Base-by-base conservation (phyloP, 2,113 vertebrate species). In the Zosterops pallidus region DNA sequence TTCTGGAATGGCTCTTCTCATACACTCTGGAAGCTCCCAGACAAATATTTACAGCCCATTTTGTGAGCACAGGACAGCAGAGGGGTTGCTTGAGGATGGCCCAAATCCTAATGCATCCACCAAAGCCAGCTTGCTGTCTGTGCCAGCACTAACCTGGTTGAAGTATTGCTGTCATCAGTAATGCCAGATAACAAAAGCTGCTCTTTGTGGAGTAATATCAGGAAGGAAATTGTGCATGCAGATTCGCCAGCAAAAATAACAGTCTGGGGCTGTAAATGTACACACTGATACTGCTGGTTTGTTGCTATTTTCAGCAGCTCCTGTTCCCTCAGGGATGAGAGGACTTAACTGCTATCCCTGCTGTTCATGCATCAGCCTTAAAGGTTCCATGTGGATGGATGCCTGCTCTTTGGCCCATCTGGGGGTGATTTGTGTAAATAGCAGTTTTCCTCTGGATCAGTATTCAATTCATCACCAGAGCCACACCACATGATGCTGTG, bases 221-320 rank as follows among this genome's bases (percentile, higher is more conserved):
- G 96, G 83, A 95, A 94, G 91, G 94, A 95, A 97, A 89, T 92
- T 94, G 82, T 94, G 91, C 77, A 55, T 84, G 86, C 53, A 82
- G 83, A 96, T 87, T 84, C 0, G 0, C 72, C 56, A 87, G 86
- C 89, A 86, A 94, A 90, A 94, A 59, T 77, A 89, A 60, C 76
- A 92, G 79, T 93, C 80, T 68, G 4, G 7, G 64, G 60, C 69
- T 87, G 60, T 64, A 78, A 91, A 64, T 33, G 69, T 75, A 68
- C 80, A 28, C 59, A 60, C 14, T 18, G 69, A 49, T 89, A 21
- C 49, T 82, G 86, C 83, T 82, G 80, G n/a, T 84, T 86, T 64
- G 80, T 52, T 75, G 80, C 95, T 94, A 49, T 96, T 94, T 94
- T 86, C 86, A 74, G 90, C 76, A 94, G 77, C 59, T 53, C 37